phyloP scores from a whole-genome alignment of 2,888 invertebrate genomes.

The Oxystoma pomonae region DNA sequence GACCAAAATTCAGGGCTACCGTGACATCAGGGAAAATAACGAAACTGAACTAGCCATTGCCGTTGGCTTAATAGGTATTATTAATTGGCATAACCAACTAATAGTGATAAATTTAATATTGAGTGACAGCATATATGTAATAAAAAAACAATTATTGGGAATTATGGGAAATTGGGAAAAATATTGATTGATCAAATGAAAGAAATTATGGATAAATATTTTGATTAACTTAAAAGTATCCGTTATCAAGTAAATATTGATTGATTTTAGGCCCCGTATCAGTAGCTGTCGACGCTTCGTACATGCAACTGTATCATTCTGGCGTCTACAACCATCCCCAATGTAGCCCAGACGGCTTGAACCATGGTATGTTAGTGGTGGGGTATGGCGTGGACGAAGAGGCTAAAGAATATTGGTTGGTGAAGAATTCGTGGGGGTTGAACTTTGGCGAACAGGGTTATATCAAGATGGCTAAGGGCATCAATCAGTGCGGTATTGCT shows the following conservation, averaged over 20 bases:
- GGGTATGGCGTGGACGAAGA: slow-evolving; percentile 60
- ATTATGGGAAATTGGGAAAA: too few relatives aligned
- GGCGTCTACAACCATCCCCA: slow-evolving; percentile 74
- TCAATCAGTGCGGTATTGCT: slow-evolving; percentile 84
- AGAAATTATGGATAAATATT: too few relatives aligned
- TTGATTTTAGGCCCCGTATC: slow-evolving; percentile 68
- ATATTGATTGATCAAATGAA: too few relatives aligned
- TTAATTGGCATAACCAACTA: background rate
- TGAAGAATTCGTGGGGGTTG: slow-evolving; percentile 64
- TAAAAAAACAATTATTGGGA: too few relatives aligned
- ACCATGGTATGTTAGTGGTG: slow-evolving; percentile 79
- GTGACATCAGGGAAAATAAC: slow-evolving; percentile 64
- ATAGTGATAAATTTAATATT: background rate
- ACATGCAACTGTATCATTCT: slow-evolving; percentile 74
- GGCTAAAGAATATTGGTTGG: slow-evolving; percentile 59
- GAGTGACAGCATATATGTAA: background rate
- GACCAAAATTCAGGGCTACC: slow-evolving; percentile 49
- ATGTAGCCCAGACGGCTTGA: slow-evolving; percentile 60
- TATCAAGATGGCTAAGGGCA: slow-evolving; percentile 34
- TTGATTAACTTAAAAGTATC: too few relatives aligned
- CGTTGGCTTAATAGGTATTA: slow-evolving; percentile 56
- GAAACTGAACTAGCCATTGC: slow-evolving; percentile 70
- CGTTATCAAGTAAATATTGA: too few relatives aligned
- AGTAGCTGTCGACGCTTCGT: slow-evolving; percentile 81
- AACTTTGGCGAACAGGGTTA: slow-evolving; percentile 40